Evolutionary conservation across 2,113 vertebrate genomes (phyloP), one percentile per base, ranked within the genome.

Genomic region (Labeo rohita): DNA sequence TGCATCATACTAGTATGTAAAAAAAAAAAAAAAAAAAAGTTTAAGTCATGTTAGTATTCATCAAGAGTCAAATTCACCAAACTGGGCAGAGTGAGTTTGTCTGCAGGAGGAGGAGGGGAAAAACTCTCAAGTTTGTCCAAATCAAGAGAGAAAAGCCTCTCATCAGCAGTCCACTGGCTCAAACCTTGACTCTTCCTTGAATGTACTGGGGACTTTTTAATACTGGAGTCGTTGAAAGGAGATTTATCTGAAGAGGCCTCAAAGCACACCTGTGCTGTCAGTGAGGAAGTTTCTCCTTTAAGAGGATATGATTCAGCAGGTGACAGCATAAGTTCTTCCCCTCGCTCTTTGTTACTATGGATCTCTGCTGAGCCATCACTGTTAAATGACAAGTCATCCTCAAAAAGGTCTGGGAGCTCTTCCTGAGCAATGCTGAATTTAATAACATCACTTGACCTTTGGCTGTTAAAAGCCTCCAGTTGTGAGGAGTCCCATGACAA

Each of bases 1-100:
- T 23, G 18, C 3, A 15, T 79, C 56, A 45, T 43, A 43, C 13
- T 21, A 65, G 43, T 15, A 65, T 66, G 61, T 63, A 16, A 34
- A 66, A 12, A 43, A 28, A 47, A 23, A 63, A 66, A 66, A 39
- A 43, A 34, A 28, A 16, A 50, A 63, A 16, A 16, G 28, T 63
- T 65, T 49, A 28, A 65, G 59, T 52, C 4, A 36, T 47, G 43
- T 73, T 86, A 90, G 50, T 84, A 63, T 56, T 95, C 92, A 84
- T 95, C 94, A 18, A 94, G 84, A 0, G 93, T 94, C 16, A 95
- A 92, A 0, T 94, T 90, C 50, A 94, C 86, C 6, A 96, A 93
- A 74, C 87, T 87, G 0, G 94, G 94, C 59, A 95, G 91, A 80
- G 77, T 85, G 72, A 91, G 91, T 4, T 90, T 91, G 34, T 88